phyloP scores from a whole-genome alignment of 2,888 invertebrate genomes.

The Halictus quadricinctus region DNA sequence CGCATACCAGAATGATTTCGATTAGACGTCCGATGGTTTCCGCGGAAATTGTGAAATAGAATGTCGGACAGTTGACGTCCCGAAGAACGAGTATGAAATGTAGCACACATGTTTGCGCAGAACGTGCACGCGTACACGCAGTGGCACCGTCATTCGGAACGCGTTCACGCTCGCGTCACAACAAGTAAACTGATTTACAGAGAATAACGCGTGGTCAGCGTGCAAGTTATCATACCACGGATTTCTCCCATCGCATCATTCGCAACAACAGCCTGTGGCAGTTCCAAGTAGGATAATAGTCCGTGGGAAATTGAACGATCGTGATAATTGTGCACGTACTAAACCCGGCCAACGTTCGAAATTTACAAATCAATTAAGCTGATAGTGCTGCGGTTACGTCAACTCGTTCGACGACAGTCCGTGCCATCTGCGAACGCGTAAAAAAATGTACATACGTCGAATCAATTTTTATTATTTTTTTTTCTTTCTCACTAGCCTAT shows the following conservation, averaged over 20 bases:
- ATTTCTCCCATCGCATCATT: slow-evolving; percentile 46
- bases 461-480: background rate
- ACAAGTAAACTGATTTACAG: slow-evolving; percentile 36
- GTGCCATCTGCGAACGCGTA: background rate
- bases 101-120: background rate
- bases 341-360: slow-evolving; percentile 7
- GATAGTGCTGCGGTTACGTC: background rate
- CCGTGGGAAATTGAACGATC: slow-evolving; percentile 34
- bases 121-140: background rate
- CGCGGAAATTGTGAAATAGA: background rate
- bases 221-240: slow-evolving; percentile 13
- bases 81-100: background rate
- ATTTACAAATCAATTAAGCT: slow-evolving; percentile 25
- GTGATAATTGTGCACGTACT: slow-evolving; percentile 36
- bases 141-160: background rate
- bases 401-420: background rate
- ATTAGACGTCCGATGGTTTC: background rate
- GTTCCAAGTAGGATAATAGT: slow-evolving; percentile 45
- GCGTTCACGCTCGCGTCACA: slow-evolving; percentile 26
- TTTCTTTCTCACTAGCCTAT: background rate
- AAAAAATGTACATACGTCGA: background rate
- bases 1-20: background rate
- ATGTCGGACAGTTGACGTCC: background rate
- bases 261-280: slow-evolving; percentile 37
- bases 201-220: slow-evolving; percentile 35